Percentiles rank a stretch among this genome's conserved stretches.
Evolutionary conservation across 2,113 vertebrate genomes (phyloP).

Genomic region (Nyctereutes procyonoides): DNA sequence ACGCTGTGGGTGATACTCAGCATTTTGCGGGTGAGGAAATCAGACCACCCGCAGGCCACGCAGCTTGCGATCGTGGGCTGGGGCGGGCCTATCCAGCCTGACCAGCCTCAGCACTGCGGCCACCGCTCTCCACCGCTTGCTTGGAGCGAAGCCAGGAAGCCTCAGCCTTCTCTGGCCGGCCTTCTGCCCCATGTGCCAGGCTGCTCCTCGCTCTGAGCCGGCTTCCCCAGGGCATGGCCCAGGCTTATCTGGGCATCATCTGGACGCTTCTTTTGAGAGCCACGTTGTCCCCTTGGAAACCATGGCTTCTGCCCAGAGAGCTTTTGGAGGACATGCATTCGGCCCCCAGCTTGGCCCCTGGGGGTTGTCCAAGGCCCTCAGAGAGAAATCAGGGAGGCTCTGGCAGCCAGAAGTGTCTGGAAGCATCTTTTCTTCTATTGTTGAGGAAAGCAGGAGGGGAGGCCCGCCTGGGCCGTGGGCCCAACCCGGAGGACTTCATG

Average conservation of each 20-base stretch:
- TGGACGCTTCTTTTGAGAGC: not conserved
- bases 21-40: not conserved
- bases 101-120: accelerated
- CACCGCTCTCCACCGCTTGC: accelerated
- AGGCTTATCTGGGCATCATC: not conserved
- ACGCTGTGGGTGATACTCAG: not conserved
- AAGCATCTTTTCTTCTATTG: not conserved
- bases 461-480: not conserved
- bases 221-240: not conserved
- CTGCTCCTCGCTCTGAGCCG: accelerated
- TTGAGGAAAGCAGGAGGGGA: not conserved
- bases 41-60: not conserved
- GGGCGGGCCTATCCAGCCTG: accelerated
- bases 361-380: not conserved
- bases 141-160: not conserved
- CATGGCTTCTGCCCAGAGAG: not conserved
- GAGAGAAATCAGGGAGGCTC: not conserved
- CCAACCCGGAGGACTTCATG: not conserved
- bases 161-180: accelerated
- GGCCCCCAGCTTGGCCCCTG: not conserved
- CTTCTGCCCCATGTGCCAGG: not conserved
- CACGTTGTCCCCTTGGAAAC: not conserved
- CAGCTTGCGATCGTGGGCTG: accelerated
- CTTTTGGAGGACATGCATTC: not conserved
- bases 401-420: not conserved